Evolutionary conservation across 2,797 vertebrate genomes (phyloP), one percentile per base, ranked within the genome.

Genomic region (Myotis planiceps): DNA sequence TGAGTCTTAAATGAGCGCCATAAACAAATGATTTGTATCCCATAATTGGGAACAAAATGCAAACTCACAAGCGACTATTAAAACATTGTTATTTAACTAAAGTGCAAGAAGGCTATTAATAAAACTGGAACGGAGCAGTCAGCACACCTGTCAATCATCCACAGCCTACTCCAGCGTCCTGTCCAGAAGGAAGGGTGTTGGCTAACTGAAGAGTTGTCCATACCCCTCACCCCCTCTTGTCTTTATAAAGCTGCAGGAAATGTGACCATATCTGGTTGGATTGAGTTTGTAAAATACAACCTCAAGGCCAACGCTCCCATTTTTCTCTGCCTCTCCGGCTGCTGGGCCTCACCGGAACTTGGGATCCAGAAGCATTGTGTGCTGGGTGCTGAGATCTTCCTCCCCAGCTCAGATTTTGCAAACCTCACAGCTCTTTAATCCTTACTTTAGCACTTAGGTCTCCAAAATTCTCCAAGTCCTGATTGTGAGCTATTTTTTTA

Each of bases 261-360:
- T 0, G 29, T 25, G 8, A 27, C 14, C 6, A 0, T 1, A 21
- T 21, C 3, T 23, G 9, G 65, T 19, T 12, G 5, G 25, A 4
- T 0, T 9, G 23, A 51, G 34, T 47, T 27, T 82, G 19, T 10
- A 82, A 71, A 92, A 34, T 34, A n/a, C 45, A 45, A 19, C 14
- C 69, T 37, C 53, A 29, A 27, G 34, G 5, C 23, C 5, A 0
- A 4, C 16, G 2, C 9, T 9, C 18, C 51, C 23, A 3, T 18
- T 42, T n/a, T 19, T 23, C 15, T 71, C 53, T 14, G n/a, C n/a
- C 2, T n/a, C 27, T 65, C 37, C 1, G 25, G 15, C 19, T 55
- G 4, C 37, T 3, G 12, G 16, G 37, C 8, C 10, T 47, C 47
- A 21, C 15, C 3, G 2, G 19, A 23, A 21, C 39, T 19, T 1